These are phyloP conservation scores for Apeltes quadracus DNA, from an alignment of 2,113 vertebrate species.

Conservation along the genomic window DNA sequence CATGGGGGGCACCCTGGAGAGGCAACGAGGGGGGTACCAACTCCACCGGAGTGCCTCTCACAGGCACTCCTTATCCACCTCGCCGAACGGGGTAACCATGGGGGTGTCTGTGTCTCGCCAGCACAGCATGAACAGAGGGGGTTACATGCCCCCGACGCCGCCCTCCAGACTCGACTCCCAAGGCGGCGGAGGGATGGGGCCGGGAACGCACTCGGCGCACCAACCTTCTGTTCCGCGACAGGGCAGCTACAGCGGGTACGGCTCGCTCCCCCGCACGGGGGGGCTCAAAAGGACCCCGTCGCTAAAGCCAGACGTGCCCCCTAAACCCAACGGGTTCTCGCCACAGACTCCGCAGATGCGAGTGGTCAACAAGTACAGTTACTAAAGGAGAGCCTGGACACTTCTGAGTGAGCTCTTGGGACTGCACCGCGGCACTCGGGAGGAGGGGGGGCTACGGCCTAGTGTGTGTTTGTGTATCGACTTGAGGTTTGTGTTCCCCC, in stretches of 20 bases:
- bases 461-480: conserved; percentile 64
- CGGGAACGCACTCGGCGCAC: conserved; percentile 88
- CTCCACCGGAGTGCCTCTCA: conserved; percentile 95
- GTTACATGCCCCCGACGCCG: conserved; percentile 87
- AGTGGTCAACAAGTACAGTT: conserved; percentile 96
- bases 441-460: conserved; percentile 35
- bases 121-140: conserved; percentile 92
- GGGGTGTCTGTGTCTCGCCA: conserved; percentile 94
- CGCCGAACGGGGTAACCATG: conserved; percentile 92
- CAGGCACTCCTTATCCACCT: conserved; percentile 93
- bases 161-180: conserved; percentile 97
- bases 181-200: conserved; percentile 79
- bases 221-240: conserved; percentile 91
- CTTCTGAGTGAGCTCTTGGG: conserved; percentile 68
- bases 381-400: conserved; percentile 81
- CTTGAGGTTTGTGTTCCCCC: conserved; percentile 58
- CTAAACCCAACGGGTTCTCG: conserved; percentile 92
- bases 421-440: no score
- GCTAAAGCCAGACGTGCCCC: conserved; percentile 96
- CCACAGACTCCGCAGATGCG: conserved; percentile 93
- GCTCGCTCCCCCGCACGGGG: conserved; percentile 94
- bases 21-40: conserved; percentile 89
- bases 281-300: conserved; percentile 96
- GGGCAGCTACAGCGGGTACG: conserved; percentile 93
- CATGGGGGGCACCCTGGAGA: conserved; percentile 88